phyloP scores from a whole-genome alignment of 2,113 vertebrate species.

The Chinchilla lanigera region DNA sequence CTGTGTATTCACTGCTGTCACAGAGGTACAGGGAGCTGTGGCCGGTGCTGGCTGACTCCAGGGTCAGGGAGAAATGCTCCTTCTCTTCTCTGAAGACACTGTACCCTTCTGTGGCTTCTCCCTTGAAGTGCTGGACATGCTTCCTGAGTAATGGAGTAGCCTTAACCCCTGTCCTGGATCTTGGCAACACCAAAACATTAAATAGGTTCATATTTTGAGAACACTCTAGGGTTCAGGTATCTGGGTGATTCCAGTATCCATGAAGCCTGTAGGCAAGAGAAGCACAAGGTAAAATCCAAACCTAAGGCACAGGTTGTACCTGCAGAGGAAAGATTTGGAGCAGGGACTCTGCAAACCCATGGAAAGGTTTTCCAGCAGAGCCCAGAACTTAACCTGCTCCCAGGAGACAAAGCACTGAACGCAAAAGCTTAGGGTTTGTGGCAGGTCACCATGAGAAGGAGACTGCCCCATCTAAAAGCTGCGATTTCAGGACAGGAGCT shows the following conservation, averaged over 20 bases:
- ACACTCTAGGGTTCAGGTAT: neutral
- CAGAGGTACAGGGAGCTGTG: neutral
- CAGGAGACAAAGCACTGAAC: neutral
- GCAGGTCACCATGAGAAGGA: neutral
- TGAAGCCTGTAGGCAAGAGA: neutral
- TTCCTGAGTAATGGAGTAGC: neutral
- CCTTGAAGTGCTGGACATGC: accelerated
- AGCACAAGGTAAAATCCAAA: neutral
- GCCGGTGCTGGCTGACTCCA: neutral
- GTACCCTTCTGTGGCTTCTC: neutral
- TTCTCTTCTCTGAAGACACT: accelerated
- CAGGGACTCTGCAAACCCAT: neutral
- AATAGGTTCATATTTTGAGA: neutral
- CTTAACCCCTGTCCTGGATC: neutral
- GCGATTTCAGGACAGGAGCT: too few species aligned
- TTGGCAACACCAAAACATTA: slow-evolving; percentile 2
- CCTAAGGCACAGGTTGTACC: too few species aligned
- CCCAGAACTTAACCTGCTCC: neutral
- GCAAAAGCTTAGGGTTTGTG: neutral
- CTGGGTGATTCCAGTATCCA: neutral
- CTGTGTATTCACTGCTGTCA: neutral
- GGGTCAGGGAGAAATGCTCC: neutral
- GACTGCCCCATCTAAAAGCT: neutral
- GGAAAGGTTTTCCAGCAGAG: neutral
- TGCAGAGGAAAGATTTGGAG: neutral